These are phyloP conservation scores for Drosophila triauraria DNA, from an alignment of 1,140 invertebrate genomes.

Conservation along the genomic window DNA sequence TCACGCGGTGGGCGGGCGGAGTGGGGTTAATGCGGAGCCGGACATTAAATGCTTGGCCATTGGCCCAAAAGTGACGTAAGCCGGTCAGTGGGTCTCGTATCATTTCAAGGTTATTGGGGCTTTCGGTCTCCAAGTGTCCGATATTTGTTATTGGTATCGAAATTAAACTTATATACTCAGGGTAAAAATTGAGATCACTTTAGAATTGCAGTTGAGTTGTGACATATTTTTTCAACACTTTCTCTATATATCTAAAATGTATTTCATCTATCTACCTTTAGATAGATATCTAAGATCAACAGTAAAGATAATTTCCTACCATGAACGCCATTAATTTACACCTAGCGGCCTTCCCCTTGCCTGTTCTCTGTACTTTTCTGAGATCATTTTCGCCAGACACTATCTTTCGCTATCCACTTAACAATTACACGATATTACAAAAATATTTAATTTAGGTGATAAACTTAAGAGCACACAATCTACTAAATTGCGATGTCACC, in stretches of 20 bases:
- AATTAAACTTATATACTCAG: not conserved
- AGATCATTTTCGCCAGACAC: slow-evolving; percentile 8
- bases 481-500: slow-evolving; percentile 63
- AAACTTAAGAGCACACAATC: slow-evolving; percentile 56
- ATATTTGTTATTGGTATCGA: slow-evolving; percentile 27
- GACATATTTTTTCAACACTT: not conserved
- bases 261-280: not conserved
- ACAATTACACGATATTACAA: slow-evolving; percentile 37
- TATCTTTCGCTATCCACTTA: slow-evolving; percentile 25
- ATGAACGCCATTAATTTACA: slow-evolving; percentile 11
- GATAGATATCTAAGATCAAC: not conserved
- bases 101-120: slow-evolving; percentile 59
- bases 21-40: slow-evolving; percentile 27
- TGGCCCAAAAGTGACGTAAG: slow-evolving; percentile 62
- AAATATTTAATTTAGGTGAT: slow-evolving; percentile 58
- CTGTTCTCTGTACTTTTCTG: not conserved
- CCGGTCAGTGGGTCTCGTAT: slow-evolving; percentile 24
- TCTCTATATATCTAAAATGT: not conserved
- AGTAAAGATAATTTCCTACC: not conserved
- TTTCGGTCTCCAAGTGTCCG: slow-evolving; percentile 14
- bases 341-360: not conserved
- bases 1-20: not conserved
- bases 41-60: slow-evolving; percentile 28
- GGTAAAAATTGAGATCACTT: not conserved
- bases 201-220: not conserved